Base-by-base conservation (phyloP, 2,797 vertebrate species). In the Siniperca undulata region DNA sequence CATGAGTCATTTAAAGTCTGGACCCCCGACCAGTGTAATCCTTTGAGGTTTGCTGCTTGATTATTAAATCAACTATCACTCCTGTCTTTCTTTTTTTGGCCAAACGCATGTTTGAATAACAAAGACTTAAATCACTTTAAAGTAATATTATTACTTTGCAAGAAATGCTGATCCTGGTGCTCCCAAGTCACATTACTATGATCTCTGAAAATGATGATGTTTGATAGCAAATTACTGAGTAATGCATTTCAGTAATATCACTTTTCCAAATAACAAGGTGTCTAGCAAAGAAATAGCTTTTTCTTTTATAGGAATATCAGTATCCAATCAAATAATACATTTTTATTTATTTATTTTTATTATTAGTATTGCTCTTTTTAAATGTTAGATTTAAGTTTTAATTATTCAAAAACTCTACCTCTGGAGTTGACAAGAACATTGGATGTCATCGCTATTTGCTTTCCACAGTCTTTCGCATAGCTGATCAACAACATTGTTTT, bases 171-270 rank as follows among this genome's bases (percentile, higher is more conserved):
- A 46, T 58, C 40, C 30, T 30, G 6, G 12, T 52, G 7, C 44
- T 46, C 24, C 17, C 1, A 73, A 34, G 14, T 62, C 36, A 34
- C 14, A 36, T 22, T n/a, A 48, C 13, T 36, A 27, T 78, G 48
- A 40, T 52, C 10, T 66, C 59, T 42, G 22, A 14, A 59, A 53
- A 46, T 42, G 38, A 3, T 59, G 44, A 44, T 61, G 13, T 55
- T 7, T 74, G n/a, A 53, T 46, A 46, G 38, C 17, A 55, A 44
- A 44, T 17, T 66, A 24, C 1, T 59, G 11, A 50, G 19, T 52
- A 20, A 65, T 74, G 19, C 34, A 53, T 44, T 50, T 70, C 70
- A 70, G 19, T 42, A n/a, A 44, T 24, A 22, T 74, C 16, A 34
- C n/a, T 46, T 71, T 55, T 60, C 19, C 42, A 52, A 58, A 65